Base-by-base conservation (phyloP, 1,140 invertebrate species). In the Phymorhynchus buccinoides region DNA sequence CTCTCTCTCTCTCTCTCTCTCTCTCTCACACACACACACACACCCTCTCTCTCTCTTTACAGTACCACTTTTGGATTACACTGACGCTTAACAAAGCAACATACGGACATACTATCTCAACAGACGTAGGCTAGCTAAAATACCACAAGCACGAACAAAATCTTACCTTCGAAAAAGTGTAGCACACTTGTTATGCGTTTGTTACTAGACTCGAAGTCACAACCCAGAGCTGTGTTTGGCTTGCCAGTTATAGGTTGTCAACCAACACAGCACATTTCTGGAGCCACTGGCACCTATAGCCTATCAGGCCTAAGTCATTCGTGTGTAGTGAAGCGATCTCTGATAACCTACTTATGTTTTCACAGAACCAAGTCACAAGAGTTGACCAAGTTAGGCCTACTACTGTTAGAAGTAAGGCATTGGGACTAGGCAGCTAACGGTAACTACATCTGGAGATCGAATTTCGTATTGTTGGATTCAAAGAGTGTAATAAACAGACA, bases 21-120 rank as follows among this genome's bases (percentile, higher is more conserved):
- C 44, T 48, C 44, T 48, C 44, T 48, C 41, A 77, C 35, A 77
- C 73, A 77, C 56, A 62, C 56, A 62, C 56, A 62, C 56, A 62
- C 56, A 62, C 56, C n/a, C n/a, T n/a, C n/a, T n/a, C n/a, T n/a
- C n/a, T n/a, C n/a, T n/a, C n/a, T n/a, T n/a, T n/a, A n/a, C n/a
- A n/a, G n/a, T n/a, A n/a, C n/a, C n/a, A n/a, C n/a, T n/a, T n/a
- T n/a, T n/a, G n/a, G n/a, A n/a, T n/a, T n/a, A 39, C 41, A 77
- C 4, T 3, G 73, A 42, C 35, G 9, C 73, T 9, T 16, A 32
- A 77, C 41, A 14, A 39, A 77, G 35, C 41, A 39, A 77, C 73
- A 62, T 27, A 22, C 56, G 27, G 7, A 22, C 41, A 77, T n/a
- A 32, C 35, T 32, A 2, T 4, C n/a, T 32, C 73, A 77, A n/a